These are phyloP conservation scores for Encarsia formosa DNA, from an alignment of 2,888 invertebrate species.

Conservation along the genomic window DNA sequence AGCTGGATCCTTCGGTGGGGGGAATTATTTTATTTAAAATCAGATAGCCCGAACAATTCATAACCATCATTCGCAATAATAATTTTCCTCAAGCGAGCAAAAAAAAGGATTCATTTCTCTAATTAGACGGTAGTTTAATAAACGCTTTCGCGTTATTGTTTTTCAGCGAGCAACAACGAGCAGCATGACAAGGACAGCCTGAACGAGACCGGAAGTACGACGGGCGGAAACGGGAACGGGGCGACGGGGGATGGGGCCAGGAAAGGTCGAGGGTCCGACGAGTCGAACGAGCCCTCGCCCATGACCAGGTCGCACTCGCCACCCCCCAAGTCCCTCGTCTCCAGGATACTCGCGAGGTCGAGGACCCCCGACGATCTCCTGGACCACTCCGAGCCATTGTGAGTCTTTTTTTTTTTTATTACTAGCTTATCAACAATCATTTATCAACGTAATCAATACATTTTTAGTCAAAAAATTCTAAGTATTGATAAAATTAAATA, in stretches of 20 bases:
- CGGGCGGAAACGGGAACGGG: constrained; percentile 45
- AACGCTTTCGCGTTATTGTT: too few relatives aligned
- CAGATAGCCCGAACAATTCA: background rate
- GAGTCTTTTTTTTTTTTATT: constrained; percentile 27
- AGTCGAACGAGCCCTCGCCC: constrained; percentile 23
- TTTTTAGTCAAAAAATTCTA: too few relatives aligned
- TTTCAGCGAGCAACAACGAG: constrained; percentile 52
- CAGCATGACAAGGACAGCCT: constrained; percentile 53
- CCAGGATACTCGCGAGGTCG: constrained; percentile 43
- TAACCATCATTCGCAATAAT: background rate
- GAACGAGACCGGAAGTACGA: constrained; percentile 51
- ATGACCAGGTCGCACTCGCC: constrained; percentile 33
- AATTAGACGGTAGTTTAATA: too few relatives aligned
- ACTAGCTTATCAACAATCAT: too few relatives aligned
- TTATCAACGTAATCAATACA: too few relatives aligned
- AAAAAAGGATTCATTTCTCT: too few relatives aligned
- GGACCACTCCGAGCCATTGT: constrained; percentile 53
- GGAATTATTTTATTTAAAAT: too few relatives aligned
- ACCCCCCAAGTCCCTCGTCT: constrained; percentile 43
- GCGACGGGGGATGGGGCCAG: constrained; percentile 32
- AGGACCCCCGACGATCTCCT: constrained; percentile 44
- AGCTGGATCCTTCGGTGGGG: too few relatives aligned
- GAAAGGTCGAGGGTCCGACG: background rate
- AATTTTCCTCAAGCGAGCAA: too few relatives aligned
- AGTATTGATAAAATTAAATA: too few relatives aligned